Conservation (phyloP, 2,797 vertebrate species). For the Syndactyla subalaris region DNA sequence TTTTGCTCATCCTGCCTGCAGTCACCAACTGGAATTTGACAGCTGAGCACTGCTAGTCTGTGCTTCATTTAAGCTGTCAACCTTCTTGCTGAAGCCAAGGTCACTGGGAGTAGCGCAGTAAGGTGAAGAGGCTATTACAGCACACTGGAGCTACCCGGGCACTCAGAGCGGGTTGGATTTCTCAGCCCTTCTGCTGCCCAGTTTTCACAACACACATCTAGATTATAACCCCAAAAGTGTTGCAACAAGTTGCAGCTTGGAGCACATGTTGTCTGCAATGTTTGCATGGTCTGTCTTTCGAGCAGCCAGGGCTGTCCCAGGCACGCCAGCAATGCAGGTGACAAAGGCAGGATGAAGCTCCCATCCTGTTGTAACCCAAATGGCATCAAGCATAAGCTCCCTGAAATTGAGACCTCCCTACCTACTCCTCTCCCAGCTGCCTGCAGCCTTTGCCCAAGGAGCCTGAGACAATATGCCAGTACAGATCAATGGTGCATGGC, state of each 20-base stretch:
- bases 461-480: not conserved
- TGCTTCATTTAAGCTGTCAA: not conserved
- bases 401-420: not conserved
- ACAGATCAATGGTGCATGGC: not conserved
- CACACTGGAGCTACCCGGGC: not conserved
- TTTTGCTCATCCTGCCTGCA: not conserved
- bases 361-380: not conserved
- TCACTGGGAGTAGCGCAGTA: not conserved
- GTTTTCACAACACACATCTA: not conserved
- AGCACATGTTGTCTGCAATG: not conserved
- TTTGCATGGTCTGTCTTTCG: accelerated
- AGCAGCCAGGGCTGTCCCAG: not conserved
- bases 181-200: not conserved
- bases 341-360: not conserved
- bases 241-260: not conserved
- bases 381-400: not conserved
- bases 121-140: not conserved
- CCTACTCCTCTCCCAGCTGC: accelerated
- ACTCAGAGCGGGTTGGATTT: not conserved
- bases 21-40: not conserved
- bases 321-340: not conserved
- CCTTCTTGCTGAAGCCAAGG: slow-evolving; percentile 27
- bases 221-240: not conserved
- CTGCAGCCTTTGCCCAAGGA: not conserved
- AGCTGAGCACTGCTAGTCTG: slow-evolving; percentile 9